These are phyloP conservation scores for Chrysotoxum bicinctum DNA, from an alignment of 2,888 invertebrate genomes.

Conservation along the genomic window DNA sequence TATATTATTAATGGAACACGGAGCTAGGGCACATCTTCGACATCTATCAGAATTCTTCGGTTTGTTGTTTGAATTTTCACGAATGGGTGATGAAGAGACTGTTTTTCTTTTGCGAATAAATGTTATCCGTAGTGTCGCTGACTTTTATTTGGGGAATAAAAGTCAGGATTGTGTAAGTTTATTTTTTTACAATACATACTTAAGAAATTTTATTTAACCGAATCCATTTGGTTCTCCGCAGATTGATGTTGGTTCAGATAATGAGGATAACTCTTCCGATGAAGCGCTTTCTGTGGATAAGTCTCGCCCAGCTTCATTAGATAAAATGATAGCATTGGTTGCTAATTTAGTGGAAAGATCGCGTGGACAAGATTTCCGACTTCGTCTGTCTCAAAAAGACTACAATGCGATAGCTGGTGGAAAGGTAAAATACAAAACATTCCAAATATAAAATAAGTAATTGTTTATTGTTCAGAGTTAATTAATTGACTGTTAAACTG, in stretches of 20 bases:
- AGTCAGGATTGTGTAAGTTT: slow-evolving; percentile 85
- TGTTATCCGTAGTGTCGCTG: slow-evolving; percentile 94
- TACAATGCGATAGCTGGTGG: slow-evolving; percentile 92
- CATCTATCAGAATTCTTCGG: slow-evolving; percentile 97
- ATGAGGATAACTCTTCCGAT: slow-evolving; percentile 83
- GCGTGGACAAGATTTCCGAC: slow-evolving; percentile 88
- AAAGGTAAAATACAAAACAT: slow-evolving; percentile 84
- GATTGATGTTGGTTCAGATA: slow-evolving; percentile 81
- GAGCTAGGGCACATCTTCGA: slow-evolving; percentile 91
- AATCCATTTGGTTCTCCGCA: slow-evolving; percentile 51
- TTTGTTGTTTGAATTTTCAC: slow-evolving; percentile 95
- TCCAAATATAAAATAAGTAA: background rate
- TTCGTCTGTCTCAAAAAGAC: slow-evolving; percentile 90
- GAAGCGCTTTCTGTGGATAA: slow-evolving; percentile 85
- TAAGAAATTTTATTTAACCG: background rate
- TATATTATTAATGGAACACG: slow-evolving; percentile 92
- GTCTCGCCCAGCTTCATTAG: slow-evolving; percentile 93
- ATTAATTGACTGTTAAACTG: no score
- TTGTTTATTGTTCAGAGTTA: background rate
- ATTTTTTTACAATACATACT: slow-evolving; percentile 33
- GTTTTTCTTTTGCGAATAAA: slow-evolving; percentile 92
- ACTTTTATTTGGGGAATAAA: slow-evolving; percentile 95
- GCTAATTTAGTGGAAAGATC: slow-evolving; percentile 94
- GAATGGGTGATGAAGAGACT: slow-evolving; percentile 97
- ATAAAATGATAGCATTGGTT: slow-evolving; percentile 97